phyloP scores from a whole-genome alignment of 2,888 invertebrate species.

The Ectropis crepuscularia region DNA sequence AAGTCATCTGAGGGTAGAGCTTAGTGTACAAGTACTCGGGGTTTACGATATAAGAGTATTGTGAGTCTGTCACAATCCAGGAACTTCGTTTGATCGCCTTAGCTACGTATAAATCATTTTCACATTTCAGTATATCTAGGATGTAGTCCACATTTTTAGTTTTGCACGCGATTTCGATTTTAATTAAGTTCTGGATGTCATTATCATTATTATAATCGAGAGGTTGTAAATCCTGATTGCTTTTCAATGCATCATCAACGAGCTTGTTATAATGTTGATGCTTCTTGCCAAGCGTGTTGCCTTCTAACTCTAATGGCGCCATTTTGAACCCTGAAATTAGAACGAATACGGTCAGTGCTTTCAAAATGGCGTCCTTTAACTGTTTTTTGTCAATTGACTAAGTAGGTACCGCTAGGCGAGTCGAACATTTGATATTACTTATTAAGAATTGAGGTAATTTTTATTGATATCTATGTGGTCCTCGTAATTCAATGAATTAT shows the following conservation, averaged over 20 bases:
- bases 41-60: slow-evolving; percentile 66
- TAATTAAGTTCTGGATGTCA: slow-evolving; percentile 56
- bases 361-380: background rate
- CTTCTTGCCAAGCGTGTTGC: slow-evolving; percentile 51
- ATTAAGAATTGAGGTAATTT: no score
- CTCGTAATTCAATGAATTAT: no score
- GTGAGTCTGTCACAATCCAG: slow-evolving; percentile 65
- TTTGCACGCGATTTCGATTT: slow-evolving; percentile 59
- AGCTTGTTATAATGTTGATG: slow-evolving; percentile 45
- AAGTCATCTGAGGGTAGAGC: slow-evolving; percentile 63
- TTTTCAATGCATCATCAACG: slow-evolving; percentile 40
- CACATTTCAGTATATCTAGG: slow-evolving; percentile 54
- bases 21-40: slow-evolving; percentile 60
- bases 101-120: slow-evolving; percentile 65
- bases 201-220: slow-evolving; percentile 22
- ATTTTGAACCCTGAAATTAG: slow-evolving; percentile 37
- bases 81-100: slow-evolving; percentile 62
- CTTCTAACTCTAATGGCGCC: slow-evolving; percentile 57
- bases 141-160: slow-evolving; percentile 55
- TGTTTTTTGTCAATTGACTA: no score
- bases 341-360: background rate
- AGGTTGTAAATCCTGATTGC: slow-evolving; percentile 3
- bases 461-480: no score
- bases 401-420: no score
- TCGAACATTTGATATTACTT: no score